A percentile compares a stretch with the other conserved stretches of the same genome.
phyloP scores from a whole-genome alignment of 2,888 invertebrate species.

The Cephus pulcher region DNA sequence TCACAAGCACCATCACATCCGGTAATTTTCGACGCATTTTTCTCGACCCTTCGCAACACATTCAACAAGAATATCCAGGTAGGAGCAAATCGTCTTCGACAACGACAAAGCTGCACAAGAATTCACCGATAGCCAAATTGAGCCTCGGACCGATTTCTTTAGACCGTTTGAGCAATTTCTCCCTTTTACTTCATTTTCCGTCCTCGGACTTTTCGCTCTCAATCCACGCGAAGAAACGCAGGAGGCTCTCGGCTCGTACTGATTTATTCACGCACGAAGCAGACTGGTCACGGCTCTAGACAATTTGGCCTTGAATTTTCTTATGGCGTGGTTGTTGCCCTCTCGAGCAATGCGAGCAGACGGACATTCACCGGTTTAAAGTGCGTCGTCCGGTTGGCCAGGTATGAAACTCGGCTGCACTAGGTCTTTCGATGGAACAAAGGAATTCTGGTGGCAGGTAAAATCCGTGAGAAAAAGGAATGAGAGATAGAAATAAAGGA shows the following conservation, averaged over 20 bases:
- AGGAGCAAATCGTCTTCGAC: background rate
- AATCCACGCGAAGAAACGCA: background rate
- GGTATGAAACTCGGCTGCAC: slow-evolving; percentile 1
- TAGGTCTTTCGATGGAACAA: slow-evolving; percentile 45
- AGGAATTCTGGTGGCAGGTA: slow-evolving; percentile 49
- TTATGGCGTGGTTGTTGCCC: slow-evolving; percentile 42
- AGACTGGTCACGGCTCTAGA: background rate
- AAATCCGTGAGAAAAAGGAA: background rate
- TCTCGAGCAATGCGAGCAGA: slow-evolving; percentile 40
- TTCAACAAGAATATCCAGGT: background rate
- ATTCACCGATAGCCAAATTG: background rate
- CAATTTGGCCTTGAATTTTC: slow-evolving; percentile 38
- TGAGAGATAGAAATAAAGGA: background rate
- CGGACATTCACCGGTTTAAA: slow-evolving; percentile 48
- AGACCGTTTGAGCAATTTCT: background rate
- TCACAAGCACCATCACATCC: slow-evolving; percentile 52
- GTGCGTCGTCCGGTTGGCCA: slow-evolving; percentile 21
- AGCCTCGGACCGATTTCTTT: background rate
- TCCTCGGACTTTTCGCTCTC: background rate
- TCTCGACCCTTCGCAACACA: background rate
- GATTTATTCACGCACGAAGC: background rate
- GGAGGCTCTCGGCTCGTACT: background rate
- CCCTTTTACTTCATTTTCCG: background rate
- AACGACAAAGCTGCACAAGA: background rate
- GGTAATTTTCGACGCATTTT: slow-evolving; percentile 34